These are phyloP conservation scores for Rhyacophila brunnea DNA, from an alignment of 1,140 invertebrate species.

Conservation along the genomic window DNA sequence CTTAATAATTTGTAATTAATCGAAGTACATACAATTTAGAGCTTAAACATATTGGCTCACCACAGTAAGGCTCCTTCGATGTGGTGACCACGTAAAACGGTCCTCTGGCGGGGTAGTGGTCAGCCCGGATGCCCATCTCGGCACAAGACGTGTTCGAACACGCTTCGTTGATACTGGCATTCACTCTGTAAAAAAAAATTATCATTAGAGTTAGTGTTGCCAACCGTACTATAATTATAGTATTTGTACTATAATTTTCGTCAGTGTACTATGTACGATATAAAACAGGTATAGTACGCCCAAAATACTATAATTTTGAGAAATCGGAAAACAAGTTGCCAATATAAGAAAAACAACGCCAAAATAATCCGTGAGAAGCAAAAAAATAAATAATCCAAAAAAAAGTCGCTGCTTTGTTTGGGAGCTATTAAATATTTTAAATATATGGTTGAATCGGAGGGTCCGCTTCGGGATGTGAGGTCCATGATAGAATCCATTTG, in stretches of 20 bases:
- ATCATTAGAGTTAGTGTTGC: not conserved
- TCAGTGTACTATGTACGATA: too few species aligned
- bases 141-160: slow-evolving; percentile 17
- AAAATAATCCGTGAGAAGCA: too few species aligned
- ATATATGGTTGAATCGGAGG: too few species aligned
- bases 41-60: slow-evolving; percentile 28
- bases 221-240: too few species aligned
- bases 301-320: too few species aligned
- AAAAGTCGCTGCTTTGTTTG: not conserved
- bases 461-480: too few species aligned
- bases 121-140: slow-evolving; percentile 38
- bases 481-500: not conserved
- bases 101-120: slow-evolving; percentile 38
- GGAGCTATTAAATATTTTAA: not conserved
- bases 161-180: slow-evolving; percentile 7
- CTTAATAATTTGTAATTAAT: too few species aligned
- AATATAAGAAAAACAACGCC: too few species aligned
- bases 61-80: slow-evolving; percentile 38
- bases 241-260: too few species aligned
- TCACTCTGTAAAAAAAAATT: slow-evolving; percentile 15
- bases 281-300: too few species aligned
- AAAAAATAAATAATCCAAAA: not conserved
- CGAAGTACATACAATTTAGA: not conserved
- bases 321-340: too few species aligned
- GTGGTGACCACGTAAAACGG: slow-evolving; percentile 41